Percentiles rank a stretch among this genome's conserved stretches.
Conservation (phyloP, 2,888 invertebrate genomes). For the Euplexia lucipara region DNA sequence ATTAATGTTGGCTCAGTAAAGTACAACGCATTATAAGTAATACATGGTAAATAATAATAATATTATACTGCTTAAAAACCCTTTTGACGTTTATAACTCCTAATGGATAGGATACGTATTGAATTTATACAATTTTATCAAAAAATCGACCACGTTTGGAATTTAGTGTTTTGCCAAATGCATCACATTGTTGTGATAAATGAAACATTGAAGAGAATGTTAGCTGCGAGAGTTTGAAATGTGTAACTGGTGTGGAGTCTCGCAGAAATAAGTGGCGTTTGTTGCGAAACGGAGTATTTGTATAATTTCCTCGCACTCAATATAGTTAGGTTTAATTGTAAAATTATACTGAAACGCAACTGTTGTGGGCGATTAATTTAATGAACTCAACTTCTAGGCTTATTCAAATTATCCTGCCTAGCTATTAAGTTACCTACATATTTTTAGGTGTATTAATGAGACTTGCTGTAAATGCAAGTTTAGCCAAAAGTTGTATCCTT, state of each 20-base stretch:
- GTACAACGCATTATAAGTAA: constrained; percentile 36
- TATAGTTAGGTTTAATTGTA: constrained; percentile 50
- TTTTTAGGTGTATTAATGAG: not conserved
- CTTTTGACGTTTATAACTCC: constrained; percentile 49
- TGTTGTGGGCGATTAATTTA: constrained; percentile 31
- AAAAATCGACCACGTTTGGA: constrained; percentile 54
- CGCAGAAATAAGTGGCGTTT: constrained; percentile 18
- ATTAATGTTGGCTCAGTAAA: constrained; percentile 43
- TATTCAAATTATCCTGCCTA: not conserved
- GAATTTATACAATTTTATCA: constrained; percentile 58
- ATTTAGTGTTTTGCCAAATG: constrained; percentile 61
- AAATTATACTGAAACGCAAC: constrained; percentile 46
- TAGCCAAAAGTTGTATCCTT: not conserved
- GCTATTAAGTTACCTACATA: not conserved
- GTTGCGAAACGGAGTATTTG: constrained; percentile 46
- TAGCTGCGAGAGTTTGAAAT: constrained; percentile 51
- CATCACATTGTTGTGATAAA: constrained; percentile 61
- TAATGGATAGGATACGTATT: constrained; percentile 53
- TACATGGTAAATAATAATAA: constrained; percentile 25
- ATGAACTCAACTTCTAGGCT: not conserved
- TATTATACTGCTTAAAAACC: constrained; percentile 37
- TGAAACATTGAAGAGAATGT: constrained; percentile 38
- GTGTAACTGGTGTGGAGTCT: constrained; percentile 34
- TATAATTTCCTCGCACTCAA: constrained; percentile 52
- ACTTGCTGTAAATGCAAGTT: not conserved